These are phyloP conservation scores for Hyppa rectilinea DNA, from an alignment of 2,888 invertebrate genomes.

Conservation along the genomic window DNA sequence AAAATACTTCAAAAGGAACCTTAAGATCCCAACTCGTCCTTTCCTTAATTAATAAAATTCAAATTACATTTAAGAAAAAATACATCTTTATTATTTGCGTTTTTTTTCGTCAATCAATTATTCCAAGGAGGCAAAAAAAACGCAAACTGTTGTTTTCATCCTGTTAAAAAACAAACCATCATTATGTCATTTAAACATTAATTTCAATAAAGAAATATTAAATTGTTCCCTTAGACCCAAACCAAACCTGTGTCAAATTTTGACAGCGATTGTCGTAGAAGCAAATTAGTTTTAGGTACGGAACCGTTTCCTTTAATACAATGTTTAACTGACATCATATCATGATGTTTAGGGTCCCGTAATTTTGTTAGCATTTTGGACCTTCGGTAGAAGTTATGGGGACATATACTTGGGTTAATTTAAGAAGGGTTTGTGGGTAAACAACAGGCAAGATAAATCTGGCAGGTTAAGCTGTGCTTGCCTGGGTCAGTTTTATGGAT, in stretches of 20 bases:
- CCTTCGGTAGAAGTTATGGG: conserved; percentile 26
- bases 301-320: conserved; percentile 56
- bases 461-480: background rate
- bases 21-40: background rate
- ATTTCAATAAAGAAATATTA: conserved; percentile 36
- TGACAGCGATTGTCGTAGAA: conserved; percentile 64
- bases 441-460: conserved; percentile 8
- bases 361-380: conserved; percentile 42
- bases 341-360: conserved; percentile 46
- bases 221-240: conserved; percentile 27
- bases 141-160: background rate
- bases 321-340: conserved; percentile 48
- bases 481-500: background rate
- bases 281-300: conserved; percentile 63
- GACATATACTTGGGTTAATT: conserved; percentile 22
- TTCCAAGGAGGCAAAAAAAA: background rate
- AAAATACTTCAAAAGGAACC: conserved; percentile 2
- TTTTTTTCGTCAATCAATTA: conserved; percentile 1
- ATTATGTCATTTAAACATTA: conserved; percentile 35
- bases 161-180: conserved; percentile 3
- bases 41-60: conserved; percentile 15
- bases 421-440: conserved; percentile 13
- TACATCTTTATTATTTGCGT: background rate
- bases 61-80: conserved; percentile 7
- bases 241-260: conserved; percentile 63